Evolutionary conservation across 2,888 invertebrate species (phyloP).

Genomic region (Teleogryllus oceanicus): DNA sequence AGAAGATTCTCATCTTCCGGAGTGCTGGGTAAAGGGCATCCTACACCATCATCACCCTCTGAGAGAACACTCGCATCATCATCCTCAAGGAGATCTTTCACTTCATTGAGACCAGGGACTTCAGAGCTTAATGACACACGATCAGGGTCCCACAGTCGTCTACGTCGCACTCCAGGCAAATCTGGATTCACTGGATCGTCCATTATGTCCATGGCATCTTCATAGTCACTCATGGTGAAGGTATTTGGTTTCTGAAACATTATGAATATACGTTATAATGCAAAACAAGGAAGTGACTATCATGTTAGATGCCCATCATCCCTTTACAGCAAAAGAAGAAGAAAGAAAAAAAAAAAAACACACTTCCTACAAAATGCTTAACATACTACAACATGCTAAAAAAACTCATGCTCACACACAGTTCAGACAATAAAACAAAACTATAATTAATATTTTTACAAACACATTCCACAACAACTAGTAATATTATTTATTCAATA

Average conservation of each 20-base stretch:
- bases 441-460: no score
- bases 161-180: conserved; percentile 33
- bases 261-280: no score
- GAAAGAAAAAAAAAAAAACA: no score
- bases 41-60: conserved; percentile 74
- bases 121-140: conserved; percentile 6
- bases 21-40: conserved; percentile 80
- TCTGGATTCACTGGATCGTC: conserved; percentile 28
- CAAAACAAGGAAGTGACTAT: no score
- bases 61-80: conserved; percentile 44
- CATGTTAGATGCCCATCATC: no score
- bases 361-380: no score
- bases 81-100: conserved; percentile 34
- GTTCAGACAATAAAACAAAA: no score
- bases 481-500: no score
- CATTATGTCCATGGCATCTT: conserved; percentile 37
- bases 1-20: conserved; percentile 80
- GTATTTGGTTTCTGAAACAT: not conserved
- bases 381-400: no score
- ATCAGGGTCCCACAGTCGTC: conserved; percentile 34
- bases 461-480: no score
- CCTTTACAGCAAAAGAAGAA: no score
- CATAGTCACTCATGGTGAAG: conserved; percentile 37
- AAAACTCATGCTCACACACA: no score
- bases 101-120: conserved; percentile 34